Base-by-base conservation (phyloP, 1,140 invertebrate species). In the Sinella curviseta region DNA sequence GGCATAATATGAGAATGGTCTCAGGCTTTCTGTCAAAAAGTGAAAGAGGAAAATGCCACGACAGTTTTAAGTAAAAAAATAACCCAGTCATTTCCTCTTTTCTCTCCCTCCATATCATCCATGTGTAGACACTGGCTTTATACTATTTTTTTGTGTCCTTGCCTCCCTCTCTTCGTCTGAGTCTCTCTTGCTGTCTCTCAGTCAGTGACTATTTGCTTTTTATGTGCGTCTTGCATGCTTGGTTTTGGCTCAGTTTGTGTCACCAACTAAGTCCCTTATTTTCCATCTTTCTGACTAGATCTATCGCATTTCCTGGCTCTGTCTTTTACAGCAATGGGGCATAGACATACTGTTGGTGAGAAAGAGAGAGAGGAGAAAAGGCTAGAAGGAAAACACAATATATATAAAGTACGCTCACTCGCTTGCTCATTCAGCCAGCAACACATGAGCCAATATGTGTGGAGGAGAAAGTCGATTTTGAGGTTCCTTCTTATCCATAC, bases 1-100 rank as follows among this genome's bases (percentile, higher is more conserved):
- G n/a, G n/a, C n/a, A n/a, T n/a, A n/a, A n/a, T 17, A 48, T 17
- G 17, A 48, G 17, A 48, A 48, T 48, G 39, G 39, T 48, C 39
- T 48, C 17, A 17, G 39, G 39, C 39, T 48, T 48, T 60, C 55
- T 70, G 65, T 70, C 65, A 70, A 70, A 65, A 70, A 70, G 24
- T 60, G 55, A 70, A 33, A 70, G n/a, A 70, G 65, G 65, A 70
- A 70, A 33, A 70, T 14, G 65, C 8, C 8, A 14, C 26, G 65
- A 70, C 65, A 70, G 31, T 70, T 70, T 70, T 70, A 70, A 70
- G 65, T 70, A 70, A 70, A 70, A n/a, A 70, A 70, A 70, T 70
- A 70, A 70, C 65, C 65, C 65, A 70, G 65, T 30, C 65, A 70
- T 70, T 70, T 70, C 65, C 65, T 24, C 30, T n/a, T 31, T 70